These are phyloP conservation scores for Acanthococcus lagerstroemiae DNA, from an alignment of 2,888 invertebrate genomes.

Conservation along the genomic window DNA sequence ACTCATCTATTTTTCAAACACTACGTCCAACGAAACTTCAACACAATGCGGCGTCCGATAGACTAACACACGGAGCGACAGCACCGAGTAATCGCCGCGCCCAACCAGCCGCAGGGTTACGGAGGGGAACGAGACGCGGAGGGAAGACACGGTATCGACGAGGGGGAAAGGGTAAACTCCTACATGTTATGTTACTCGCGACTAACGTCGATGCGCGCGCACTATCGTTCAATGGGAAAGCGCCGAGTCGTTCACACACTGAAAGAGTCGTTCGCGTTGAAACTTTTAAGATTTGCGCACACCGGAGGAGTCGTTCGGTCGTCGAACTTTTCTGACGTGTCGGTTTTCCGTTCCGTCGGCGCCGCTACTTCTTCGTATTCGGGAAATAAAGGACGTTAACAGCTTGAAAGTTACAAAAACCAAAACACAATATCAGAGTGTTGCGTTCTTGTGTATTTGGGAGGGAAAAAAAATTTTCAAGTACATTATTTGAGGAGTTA, in stretches of 20 bases:
- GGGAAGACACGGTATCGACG: conserved; percentile 11
- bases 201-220: conserved; percentile 7
- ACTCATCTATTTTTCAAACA: not conserved
- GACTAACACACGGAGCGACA: conserved; percentile 12
- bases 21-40: conserved; percentile 1
- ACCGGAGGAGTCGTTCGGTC: not conserved
- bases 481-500: too few species aligned
- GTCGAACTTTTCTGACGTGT: not conserved
- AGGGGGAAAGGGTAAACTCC: conserved; percentile 11
- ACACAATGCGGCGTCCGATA: conserved; percentile 25
- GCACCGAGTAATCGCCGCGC: conserved; percentile 10
- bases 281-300: not conserved
- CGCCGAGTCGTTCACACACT: conserved; percentile 2
- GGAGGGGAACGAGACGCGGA: not conserved
- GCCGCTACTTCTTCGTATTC: not conserved
- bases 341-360: too few species aligned
- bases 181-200: conserved; percentile 14
- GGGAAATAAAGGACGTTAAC: too few species aligned
- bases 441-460: too few species aligned
- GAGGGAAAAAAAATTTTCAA: too few species aligned
- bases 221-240: not conserved
- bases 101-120: conserved; percentile 11
- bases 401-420: too few species aligned
- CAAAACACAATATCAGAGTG: too few species aligned
- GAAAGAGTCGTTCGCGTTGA: not conserved